phyloP scores from a whole-genome alignment of 2,113 vertebrate genomes.

The human region GRCh38 chr9:36296501-36297000 shows the following conservation, averaged over 20 bases:
- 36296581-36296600: no score
- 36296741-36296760: not conserved
- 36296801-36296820: constrained; percentile 45
- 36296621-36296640: not conserved
- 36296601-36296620: not conserved
- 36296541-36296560: not conserved
- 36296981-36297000: constrained; percentile 26
- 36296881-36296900: not conserved
- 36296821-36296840: not conserved
- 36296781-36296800: not conserved
- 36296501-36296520: not conserved
- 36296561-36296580: not conserved
- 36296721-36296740: not conserved
- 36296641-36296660: not conserved
- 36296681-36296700: not conserved
- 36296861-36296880: not conserved
- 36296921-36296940: not conserved
- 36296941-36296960: not conserved
- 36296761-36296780: not conserved
- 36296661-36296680: not conserved
- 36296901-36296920: constrained; percentile 31
- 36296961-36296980: not conserved
- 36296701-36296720: not conserved
- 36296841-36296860: not conserved
- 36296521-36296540: not conserved